Evolutionary conservation across 1,140 invertebrate species (phyloP), one percentile per base, ranked within the genome.

Genomic region (Bombus difficillimus): DNA sequence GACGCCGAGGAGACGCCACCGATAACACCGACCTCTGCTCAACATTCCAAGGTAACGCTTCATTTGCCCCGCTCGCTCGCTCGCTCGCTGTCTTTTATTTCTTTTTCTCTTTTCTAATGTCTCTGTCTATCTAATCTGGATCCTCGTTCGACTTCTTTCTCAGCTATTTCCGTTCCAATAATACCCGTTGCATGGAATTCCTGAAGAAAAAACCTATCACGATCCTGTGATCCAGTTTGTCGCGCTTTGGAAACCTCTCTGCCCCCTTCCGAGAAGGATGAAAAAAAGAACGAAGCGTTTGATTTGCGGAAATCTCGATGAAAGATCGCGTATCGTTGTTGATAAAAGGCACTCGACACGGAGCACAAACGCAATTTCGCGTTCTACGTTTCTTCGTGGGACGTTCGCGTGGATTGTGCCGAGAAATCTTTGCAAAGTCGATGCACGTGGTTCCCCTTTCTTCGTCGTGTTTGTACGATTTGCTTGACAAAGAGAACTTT

Each of bases 1-100:
- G 93, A 96, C 32, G 93, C 95, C n/a, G 97, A 97, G 85, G 97
- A 96, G 93, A 97, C 96, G 86, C 96, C 96, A 85, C 95, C 95
- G n/a, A 95, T 96, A 91, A 97, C 96, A 92, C 96, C 96, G 92
- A 97, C 96, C 92, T 96, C 97, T 86, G 95, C 96, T 73, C 96
- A 95, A 94, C 96, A 96, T 89, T 96, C 96, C 91, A 97, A 97
- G 96, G 97, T 97, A 96, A 95, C 85, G 77, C 79, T 78, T 77
- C 72, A 81, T 80, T 84, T 41, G 75, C 73, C 75, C 89, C 89
- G 83, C 86, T 90, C 87, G 87, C 86, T 92, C 86, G 88, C 90
- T 91, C 82, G 86, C 89, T 92, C 86, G 85, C 88, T 91, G 87
- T 86, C 79, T 89, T 89, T 43, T 88, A 53, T 86, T 77, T 89